These are phyloP conservation scores for Thinocorus orbignyianus DNA, from an alignment of 2,113 vertebrate species.

Conservation along the genomic window DNA sequence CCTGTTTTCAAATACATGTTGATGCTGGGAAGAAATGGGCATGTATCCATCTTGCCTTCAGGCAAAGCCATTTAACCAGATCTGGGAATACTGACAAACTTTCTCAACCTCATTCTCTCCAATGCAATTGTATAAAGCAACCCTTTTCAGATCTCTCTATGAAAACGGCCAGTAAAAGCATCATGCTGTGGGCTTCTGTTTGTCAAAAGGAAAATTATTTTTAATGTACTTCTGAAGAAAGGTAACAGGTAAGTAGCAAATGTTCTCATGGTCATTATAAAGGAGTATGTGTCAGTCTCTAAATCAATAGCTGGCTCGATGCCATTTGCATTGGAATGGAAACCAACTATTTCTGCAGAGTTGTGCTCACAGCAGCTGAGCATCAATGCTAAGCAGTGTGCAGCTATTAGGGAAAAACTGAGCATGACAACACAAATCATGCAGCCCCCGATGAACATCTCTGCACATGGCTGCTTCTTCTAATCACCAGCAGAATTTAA, in stretches of 20 bases:
- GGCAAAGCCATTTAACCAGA: conserved; percentile 57
- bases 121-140: not conserved
- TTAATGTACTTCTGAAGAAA: not conserved
- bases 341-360: not conserved
- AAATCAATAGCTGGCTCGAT: not conserved
- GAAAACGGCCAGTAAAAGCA: not conserved
- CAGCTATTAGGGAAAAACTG: conserved; percentile 7
- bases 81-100: conserved; percentile 54
- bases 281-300: not conserved
- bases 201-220: not conserved
- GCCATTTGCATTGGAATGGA: conserved; percentile 17
- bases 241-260: not conserved
- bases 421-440: conserved; percentile 39
- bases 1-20: conserved; percentile 47
- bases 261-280: not conserved
- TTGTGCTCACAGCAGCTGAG: conserved; percentile 11
- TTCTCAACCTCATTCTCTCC: not conserved
- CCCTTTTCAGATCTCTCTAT: not conserved
- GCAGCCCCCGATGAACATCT: conserved; percentile 31
- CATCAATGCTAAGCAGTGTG: conserved; percentile 9
- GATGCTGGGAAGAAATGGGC: conserved; percentile 44
- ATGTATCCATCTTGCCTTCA: conserved; percentile 14
- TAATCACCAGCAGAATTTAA: conserved; percentile 61
- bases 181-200: fast-evolving
- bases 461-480: conserved; percentile 50